Base-by-base conservation (phyloP, 2,113 vertebrate species). In the Thalassarche chlororhynchos region DNA sequence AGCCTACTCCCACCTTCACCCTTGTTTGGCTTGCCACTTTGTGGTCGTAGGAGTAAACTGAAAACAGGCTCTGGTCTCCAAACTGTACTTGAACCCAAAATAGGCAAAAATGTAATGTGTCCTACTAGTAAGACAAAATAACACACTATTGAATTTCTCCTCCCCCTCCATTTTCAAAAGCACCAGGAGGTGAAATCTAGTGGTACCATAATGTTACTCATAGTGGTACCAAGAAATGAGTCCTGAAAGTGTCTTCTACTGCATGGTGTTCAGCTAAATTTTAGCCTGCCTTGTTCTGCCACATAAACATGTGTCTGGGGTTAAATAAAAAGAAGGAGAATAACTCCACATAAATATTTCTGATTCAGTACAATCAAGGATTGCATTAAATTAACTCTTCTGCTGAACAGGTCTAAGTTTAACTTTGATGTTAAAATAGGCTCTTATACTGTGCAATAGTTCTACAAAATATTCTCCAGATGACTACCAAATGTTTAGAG, bases 1-100 rank as follows among this genome's bases (percentile, higher is more conserved):
- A 70, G 3, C 3, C 9, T 49, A 17, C 32, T 62, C 42, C 32
- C 16, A 46, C 9, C 3, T 62, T 91, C 28, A 21, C 2, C 1
- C 1, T 29, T 82, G 4, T 77, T 65, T 70, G 40, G 1, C 19
- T 89, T 69, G 9, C 7, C 36, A 62, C 17, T 29, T 88, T 62
- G 38, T 58, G 57, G 28, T 52, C 0, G 0, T 38, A 65, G 34
- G 54, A 84, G 3, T 49, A 71, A 77, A 65, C 1, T 8, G 21
- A 71, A 34, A 79, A 42, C 21, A 54, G 5, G 6, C 10, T 69
- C 8, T 89, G 8, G 18, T 84, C 14, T 57, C 44, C 40, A 84
- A 84, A 66, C 7, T 49, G 4, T 8, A 28, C 12, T 51, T 31
- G 28, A 70, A 65, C 9, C 14, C n/a, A 25, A 76, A 85, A 44